Conservation (phyloP, 2,888 invertebrate species). For the Pseudococcus longispinus region DNA sequence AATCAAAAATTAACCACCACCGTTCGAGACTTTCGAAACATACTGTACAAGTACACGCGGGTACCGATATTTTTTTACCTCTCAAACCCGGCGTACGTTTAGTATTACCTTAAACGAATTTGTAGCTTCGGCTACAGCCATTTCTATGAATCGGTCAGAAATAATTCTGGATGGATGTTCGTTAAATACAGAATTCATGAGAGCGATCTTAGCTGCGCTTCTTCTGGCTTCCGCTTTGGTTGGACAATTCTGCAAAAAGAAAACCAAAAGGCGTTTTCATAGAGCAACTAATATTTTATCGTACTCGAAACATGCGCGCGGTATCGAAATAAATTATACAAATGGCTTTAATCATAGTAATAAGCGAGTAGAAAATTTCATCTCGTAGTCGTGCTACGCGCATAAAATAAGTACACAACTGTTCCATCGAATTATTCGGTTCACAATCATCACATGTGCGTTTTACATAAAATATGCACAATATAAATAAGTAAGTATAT, state of each 20-base stretch:
- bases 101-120: conserved; percentile 73
- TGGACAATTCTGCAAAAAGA: conserved; percentile 78
- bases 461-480: neutral
- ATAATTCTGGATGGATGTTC: conserved; percentile 92
- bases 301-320: neutral
- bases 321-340: conserved; percentile 21
- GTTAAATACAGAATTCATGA: conserved; percentile 97
- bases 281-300: neutral
- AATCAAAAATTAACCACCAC: too few species aligned
- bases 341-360: conserved; percentile 26
- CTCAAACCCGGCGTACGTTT: neutral
- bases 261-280: neutral
- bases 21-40: neutral
- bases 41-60: neutral
- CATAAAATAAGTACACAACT: conserved; percentile 21
- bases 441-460: neutral
- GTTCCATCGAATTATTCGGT: neutral
- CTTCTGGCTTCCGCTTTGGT: conserved; percentile 93
- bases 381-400: neutral
- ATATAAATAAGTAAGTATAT: neutral
- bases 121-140: conserved; percentile 90
- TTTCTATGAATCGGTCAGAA: conserved; percentile 92
- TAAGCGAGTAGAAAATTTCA: neutral
- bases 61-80: neutral
- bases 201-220: conserved; percentile 92